Evolutionary conservation across 2,113 vertebrate species (phyloP).

Genomic region (Antechinus stuartii): DNA sequence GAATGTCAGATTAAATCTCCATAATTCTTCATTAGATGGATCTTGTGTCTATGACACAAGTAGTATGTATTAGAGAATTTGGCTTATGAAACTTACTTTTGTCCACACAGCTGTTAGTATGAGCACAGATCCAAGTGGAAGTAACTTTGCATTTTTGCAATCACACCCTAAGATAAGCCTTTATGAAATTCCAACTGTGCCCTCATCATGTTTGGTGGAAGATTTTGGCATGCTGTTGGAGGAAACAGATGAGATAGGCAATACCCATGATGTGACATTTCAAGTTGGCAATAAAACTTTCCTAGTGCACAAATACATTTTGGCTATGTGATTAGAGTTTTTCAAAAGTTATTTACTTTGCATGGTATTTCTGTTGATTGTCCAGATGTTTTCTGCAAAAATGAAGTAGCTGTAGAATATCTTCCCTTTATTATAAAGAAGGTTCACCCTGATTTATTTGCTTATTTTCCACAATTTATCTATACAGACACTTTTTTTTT

Average conservation of each 20-base stretch:
- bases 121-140: slow-evolving; percentile 95
- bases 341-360: slow-evolving; percentile 91
- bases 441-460: slow-evolving; percentile 91
- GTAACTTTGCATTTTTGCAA: slow-evolving; percentile 94
- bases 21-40: slow-evolving; percentile 81
- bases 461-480: slow-evolving; percentile 92
- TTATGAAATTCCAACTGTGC: slow-evolving; percentile 94
- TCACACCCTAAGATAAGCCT: slow-evolving; percentile 97
- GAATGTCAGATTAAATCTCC: slow-evolving; percentile 74
- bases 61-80: slow-evolving; percentile 91
- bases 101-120: slow-evolving; percentile 95
- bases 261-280: slow-evolving; percentile 95
- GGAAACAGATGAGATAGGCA: slow-evolving; percentile 94
- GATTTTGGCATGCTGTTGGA: slow-evolving; percentile 91
- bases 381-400: slow-evolving; percentile 85
- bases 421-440: slow-evolving; percentile 94
- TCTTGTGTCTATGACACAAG: slow-evolving; percentile 85
- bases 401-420: slow-evolving; percentile 92
- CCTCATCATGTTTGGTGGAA: slow-evolving; percentile 90
- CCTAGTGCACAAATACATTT: slow-evolving; percentile 93
- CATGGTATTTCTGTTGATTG: slow-evolving; percentile 74
- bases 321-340: slow-evolving; percentile 92
- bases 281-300: slow-evolving; percentile 92
- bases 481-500: slow-evolving; percentile 94
- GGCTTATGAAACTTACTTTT: slow-evolving; percentile 92